These are phyloP conservation scores for Rissa tridactyla DNA, from an alignment of 2,113 vertebrate genomes.

Conservation along the genomic window DNA sequence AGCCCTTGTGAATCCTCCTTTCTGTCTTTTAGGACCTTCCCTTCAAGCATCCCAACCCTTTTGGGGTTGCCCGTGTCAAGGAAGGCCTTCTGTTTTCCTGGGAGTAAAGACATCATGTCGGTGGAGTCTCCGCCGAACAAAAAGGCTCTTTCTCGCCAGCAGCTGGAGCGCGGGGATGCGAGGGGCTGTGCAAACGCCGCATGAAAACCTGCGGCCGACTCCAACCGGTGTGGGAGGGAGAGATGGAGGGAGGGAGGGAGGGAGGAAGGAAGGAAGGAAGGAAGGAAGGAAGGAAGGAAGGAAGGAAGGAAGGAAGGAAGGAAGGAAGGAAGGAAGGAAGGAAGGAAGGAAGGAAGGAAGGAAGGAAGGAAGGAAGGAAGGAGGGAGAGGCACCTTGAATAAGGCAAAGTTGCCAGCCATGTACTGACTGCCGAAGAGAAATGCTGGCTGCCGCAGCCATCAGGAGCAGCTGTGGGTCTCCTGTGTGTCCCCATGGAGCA, in stretches of 20 bases:
- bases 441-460: fast-evolving
- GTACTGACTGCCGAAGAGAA: not conserved
- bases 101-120: slow-evolving; percentile 7
- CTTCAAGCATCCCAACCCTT: slow-evolving; percentile 45
- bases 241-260: not conserved
- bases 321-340: not conserved
- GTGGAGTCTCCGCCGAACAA: not conserved
- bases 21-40: slow-evolving; percentile 58
- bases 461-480: not conserved
- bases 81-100: slow-evolving; percentile 69
- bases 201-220: not conserved
- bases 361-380: not conserved
- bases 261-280: not conserved
- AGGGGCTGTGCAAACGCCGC: not conserved
- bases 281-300: not conserved
- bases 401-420: not conserved
- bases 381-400: slow-evolving; percentile 12
- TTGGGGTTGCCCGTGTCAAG: slow-evolving; percentile 35
- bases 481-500: not conserved
- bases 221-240: not conserved
- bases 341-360: not conserved
- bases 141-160: slow-evolving; percentile 41
- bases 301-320: not conserved
- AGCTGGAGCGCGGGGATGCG: slow-evolving; percentile 57
- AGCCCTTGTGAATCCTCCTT: slow-evolving; percentile 73